Evolutionary conservation across 1,140 invertebrate species (phyloP).

Genomic region (Pinna nobilis): DNA sequence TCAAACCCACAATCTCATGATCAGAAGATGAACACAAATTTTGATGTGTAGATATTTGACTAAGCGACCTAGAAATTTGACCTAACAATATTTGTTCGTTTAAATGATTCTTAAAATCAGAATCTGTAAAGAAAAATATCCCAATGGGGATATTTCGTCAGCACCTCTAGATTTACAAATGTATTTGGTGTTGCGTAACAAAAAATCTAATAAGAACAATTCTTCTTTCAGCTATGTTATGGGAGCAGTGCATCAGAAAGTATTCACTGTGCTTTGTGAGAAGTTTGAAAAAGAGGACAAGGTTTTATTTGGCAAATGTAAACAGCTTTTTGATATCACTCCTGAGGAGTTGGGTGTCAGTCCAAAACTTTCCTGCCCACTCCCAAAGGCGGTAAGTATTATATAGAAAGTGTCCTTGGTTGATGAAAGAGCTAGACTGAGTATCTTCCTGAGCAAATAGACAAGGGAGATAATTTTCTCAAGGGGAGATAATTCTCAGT

Average conservation of each 20-base stretch:
- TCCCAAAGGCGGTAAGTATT: slow-evolving; percentile 60
- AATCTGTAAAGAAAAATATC: too few relatives aligned
- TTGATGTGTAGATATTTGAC: too few relatives aligned
- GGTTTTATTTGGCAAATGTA: slow-evolving; percentile 51
- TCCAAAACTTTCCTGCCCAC: slow-evolving; percentile 55
- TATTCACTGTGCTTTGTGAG: slow-evolving; percentile 60
- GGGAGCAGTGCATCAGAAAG: slow-evolving; percentile 56
- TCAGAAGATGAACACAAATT: too few relatives aligned
- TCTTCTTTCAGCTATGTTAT: slow-evolving; percentile 57
- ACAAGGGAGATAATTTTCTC: too few relatives aligned
- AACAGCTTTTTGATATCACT: slow-evolving; percentile 47
- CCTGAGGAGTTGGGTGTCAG: slow-evolving; percentile 55
- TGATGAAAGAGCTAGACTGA: background rate
- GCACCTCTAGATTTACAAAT: too few relatives aligned
- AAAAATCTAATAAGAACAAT: background rate
- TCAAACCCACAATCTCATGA: too few relatives aligned
- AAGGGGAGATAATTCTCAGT: too few relatives aligned
- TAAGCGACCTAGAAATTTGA: too few relatives aligned
- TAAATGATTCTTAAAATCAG: too few relatives aligned
- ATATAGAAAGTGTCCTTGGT: background rate
- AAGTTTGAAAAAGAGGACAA: slow-evolving; percentile 49
- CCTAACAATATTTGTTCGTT: too few relatives aligned
- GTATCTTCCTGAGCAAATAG: background rate
- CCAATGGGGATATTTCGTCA: too few relatives aligned
- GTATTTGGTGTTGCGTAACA: too few relatives aligned